These are phyloP conservation scores for Gasterosteus nipponicus DNA, from an alignment of 2,113 vertebrate genomes.

Conservation along the genomic window DNA sequence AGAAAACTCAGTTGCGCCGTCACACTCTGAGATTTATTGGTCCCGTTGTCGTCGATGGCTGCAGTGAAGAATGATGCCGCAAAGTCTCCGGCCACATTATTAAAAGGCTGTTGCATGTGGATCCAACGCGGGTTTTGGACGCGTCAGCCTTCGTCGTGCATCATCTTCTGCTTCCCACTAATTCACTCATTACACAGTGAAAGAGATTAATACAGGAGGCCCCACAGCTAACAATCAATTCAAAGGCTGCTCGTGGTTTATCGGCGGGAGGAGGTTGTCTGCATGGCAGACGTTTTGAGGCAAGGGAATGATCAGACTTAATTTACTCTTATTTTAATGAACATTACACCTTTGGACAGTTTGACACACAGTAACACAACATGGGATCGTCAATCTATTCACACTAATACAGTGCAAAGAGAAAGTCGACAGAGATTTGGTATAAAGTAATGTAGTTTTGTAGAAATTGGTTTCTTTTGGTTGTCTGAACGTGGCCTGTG, in stretches of 20 bases:
- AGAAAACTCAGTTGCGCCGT: conserved; percentile 23
- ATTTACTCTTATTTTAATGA: background rate
- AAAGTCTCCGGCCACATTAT: conserved; percentile 61
- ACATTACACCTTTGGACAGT: background rate
- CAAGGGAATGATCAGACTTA: background rate
- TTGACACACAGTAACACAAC: background rate
- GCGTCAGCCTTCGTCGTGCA: conserved; percentile 65
- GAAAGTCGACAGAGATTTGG: background rate
- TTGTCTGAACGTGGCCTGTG: conserved; percentile 21
- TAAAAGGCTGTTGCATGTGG: conserved; percentile 67
- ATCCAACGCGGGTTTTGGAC: conserved; percentile 71
- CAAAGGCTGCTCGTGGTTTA: conserved; percentile 15
- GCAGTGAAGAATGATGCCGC: conserved; percentile 56
- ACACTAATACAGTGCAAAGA: background rate
- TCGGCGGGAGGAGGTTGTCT: conserved; percentile 22
- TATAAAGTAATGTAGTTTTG: conserved; percentile 9
- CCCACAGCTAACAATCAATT: conserved; percentile 51
- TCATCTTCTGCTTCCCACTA: conserved; percentile 71
- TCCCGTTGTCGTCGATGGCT: conserved; percentile 47
- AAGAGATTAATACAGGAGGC: conserved; percentile 61
- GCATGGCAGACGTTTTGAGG: background rate
- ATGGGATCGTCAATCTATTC: background rate
- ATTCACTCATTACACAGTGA: conserved; percentile 73
- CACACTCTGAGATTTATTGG: conserved; percentile 47
- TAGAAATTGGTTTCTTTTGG: conserved; percentile 27